These are phyloP conservation scores for Pollachius pollachius DNA, from an alignment of 2,113 vertebrate genomes.

Conservation along the genomic window DNA sequence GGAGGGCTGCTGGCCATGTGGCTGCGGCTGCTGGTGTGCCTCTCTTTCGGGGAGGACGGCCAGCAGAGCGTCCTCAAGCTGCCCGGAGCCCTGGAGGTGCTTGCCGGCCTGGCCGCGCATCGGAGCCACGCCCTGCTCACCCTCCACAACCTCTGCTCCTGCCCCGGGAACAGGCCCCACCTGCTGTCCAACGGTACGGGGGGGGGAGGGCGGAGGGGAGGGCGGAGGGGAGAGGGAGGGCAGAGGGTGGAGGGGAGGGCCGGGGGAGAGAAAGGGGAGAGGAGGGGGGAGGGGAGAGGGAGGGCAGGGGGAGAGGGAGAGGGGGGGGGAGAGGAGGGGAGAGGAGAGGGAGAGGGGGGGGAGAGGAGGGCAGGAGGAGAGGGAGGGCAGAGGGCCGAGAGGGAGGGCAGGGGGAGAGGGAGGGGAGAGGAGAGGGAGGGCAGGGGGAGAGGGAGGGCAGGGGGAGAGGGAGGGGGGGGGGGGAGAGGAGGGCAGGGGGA, in stretches of 20 bases:
- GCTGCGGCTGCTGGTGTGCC: slow-evolving; percentile 85
- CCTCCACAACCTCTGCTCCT: slow-evolving; percentile 70
- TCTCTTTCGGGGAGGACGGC: slow-evolving; percentile 87
- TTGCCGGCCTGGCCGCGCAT: slow-evolving; percentile 80
- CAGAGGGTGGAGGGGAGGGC: no score
- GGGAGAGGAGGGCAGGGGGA: slow-evolving; percentile 12
- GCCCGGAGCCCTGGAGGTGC: slow-evolving; percentile 82
- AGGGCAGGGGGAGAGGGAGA: no score
- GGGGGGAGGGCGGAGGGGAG: slow-evolving; percentile 14
- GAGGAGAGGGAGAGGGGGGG: no score
- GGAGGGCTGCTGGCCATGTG: slow-evolving; percentile 72
- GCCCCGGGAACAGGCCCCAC: slow-evolving; percentile 82
- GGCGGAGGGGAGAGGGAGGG: background rate
- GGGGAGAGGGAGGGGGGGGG: no score
- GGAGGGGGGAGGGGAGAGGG: no score
- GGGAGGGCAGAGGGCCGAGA: no score
- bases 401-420: no score
- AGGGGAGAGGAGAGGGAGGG: no score
- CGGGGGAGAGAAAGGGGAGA: no score
- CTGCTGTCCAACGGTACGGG: slow-evolving; percentile 83
- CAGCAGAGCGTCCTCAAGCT: slow-evolving; percentile 88
- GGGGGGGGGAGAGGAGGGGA: no score
- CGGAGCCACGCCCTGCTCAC: slow-evolving; percentile 66
- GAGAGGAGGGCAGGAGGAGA: no score
- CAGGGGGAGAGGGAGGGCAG: no score